These are phyloP conservation scores for Diarsia mendica DNA, from an alignment of 2,888 invertebrate species.

Conservation along the genomic window DNA sequence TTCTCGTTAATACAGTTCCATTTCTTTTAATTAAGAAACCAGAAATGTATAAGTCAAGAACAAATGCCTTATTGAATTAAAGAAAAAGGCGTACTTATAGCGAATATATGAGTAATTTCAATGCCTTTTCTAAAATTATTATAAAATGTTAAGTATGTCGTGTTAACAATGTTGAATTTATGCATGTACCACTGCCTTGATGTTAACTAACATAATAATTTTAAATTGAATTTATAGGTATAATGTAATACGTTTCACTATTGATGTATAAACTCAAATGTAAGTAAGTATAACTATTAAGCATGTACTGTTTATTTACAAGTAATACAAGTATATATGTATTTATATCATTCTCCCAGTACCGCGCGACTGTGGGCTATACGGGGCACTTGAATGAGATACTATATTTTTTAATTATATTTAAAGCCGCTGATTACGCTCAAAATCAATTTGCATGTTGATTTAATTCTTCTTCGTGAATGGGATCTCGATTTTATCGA, in stretches of 20 bases:
- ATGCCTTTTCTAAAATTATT: slow-evolving; percentile 73
- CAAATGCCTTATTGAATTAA: slow-evolving; percentile 68
- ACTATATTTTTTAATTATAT: slow-evolving; percentile 65
- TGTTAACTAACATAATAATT: slow-evolving; percentile 79
- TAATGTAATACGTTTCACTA: slow-evolving; percentile 76
- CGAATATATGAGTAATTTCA: slow-evolving; percentile 62
- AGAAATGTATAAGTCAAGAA: slow-evolving; percentile 57
- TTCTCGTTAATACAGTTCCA: slow-evolving; percentile 51
- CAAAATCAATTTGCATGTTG: slow-evolving; percentile 63
- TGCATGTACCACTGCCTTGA: slow-evolving; percentile 86
- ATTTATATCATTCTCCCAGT: slow-evolving; percentile 51
- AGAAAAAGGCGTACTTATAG: slow-evolving; percentile 54
- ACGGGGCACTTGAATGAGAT: slow-evolving; percentile 39
- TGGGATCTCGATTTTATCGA: slow-evolving; percentile 49
- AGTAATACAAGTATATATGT: slow-evolving; percentile 52
- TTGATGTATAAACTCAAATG: slow-evolving; percentile 73
- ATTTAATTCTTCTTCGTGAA: slow-evolving; percentile 53
- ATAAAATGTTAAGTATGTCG: slow-evolving; percentile 72
- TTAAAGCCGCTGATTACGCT: slow-evolving; percentile 70
- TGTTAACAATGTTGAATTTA: slow-evolving; percentile 76
- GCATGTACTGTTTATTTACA: slow-evolving; percentile 68
- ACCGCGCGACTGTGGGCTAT: slow-evolving; percentile 17
- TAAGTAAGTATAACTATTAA: slow-evolving; percentile 67
- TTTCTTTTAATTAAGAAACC: slow-evolving; percentile 55
- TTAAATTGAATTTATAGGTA: slow-evolving; percentile 77